Base-by-base conservation (phyloP, 1,140 invertebrate genomes). In the Panulirus ornatus region DNA sequence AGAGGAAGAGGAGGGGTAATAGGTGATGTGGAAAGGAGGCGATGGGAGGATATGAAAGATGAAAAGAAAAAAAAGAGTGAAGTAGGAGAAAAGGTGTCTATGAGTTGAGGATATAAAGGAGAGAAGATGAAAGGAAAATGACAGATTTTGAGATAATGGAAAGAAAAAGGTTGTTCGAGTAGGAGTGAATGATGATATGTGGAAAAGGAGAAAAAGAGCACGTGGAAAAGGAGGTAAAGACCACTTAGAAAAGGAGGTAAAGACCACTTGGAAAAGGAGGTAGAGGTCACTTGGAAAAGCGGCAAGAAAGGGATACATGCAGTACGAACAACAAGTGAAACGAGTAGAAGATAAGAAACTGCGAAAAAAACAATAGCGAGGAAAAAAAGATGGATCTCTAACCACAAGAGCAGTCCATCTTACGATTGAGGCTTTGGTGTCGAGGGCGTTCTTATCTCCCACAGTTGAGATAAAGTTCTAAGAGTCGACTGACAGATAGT, bases 231-330 rank as follows among this genome's bases (percentile, higher is more conserved):
- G 76, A 22, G 44, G n/a, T n/a, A n/a, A 73, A 38, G 30, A 38
- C 16, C 16, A 73, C 14, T 73, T 73, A 73, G 70, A 38, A 73
- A 73, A 73, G 51, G 44, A 79, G 38, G n/a, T 42, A 19, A 34
- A 51, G 44, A 51, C 47, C 51, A 51, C 51, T 22, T 51, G 76
- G 44, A 44, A 42, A n/a, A 76, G 34, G 73, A 44, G 40, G n/a
- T n/a, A n/a, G 44, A 44, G 38, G 27, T 19, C 9, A 76, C n/a
- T 38, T 76, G 42, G 73, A 42, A 76, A 38, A 76, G 73, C 42
- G 70, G 36, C 70, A n/a, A 38, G 34, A 34, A 36, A 73, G 27
- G 70, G 22, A 38, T 73, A 73, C 70, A 36, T 73, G 70, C 58
- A 63, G 58, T 73, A 38, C 36, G n/a, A n/a, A n/a, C n/a, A n/a